These are phyloP conservation scores for Muntiacus muntjak DNA, from an alignment of 2,113 vertebrate genomes.

Conservation along the genomic window DNA sequence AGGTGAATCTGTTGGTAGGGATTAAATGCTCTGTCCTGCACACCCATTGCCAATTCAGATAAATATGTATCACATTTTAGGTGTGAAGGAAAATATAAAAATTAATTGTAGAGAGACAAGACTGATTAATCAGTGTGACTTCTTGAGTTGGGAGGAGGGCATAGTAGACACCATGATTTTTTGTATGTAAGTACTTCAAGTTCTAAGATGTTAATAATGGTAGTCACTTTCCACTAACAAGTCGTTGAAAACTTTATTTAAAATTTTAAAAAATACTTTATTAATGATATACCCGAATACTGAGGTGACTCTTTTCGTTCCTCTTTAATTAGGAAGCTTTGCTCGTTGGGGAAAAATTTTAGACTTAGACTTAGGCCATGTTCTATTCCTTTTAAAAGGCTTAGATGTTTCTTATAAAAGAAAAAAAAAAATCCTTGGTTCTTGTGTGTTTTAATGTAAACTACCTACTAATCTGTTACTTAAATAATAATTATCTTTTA, in stretches of 20 bases:
- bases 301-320: neutral
- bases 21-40: neutral
- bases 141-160: neutral
- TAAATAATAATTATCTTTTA: slow-evolving; percentile 12
- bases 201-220: neutral
- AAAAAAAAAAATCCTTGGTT: neutral
- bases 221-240: neutral
- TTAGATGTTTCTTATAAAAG: slow-evolving; percentile 15
- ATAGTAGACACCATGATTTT: neutral
- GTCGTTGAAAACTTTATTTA: slow-evolving; percentile 23
- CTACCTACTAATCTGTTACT: neutral
- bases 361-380: neutral
- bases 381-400: neutral
- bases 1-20: neutral
- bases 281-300: neutral
- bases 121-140: neutral
- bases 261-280: neutral
- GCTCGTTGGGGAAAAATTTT: neutral
- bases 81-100: slow-evolving; percentile 35
- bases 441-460: neutral
- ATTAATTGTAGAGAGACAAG: neutral
- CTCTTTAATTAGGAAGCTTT: neutral
- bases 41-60: neutral
- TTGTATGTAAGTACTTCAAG: neutral
- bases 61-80: neutral